These are phyloP conservation scores for Spodoptera litura DNA, from an alignment of 1,140 invertebrate genomes.

Conservation along the genomic window DNA sequence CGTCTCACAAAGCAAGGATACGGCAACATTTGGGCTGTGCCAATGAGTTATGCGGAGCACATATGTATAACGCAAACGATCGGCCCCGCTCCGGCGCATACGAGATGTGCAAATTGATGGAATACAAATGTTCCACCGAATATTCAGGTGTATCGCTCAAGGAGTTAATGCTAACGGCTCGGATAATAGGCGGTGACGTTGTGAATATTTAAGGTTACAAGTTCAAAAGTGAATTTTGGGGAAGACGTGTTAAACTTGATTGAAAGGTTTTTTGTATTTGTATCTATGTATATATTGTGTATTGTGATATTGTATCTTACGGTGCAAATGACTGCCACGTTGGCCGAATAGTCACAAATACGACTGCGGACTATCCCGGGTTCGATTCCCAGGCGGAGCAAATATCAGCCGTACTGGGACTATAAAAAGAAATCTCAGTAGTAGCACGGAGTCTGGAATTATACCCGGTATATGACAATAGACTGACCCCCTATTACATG, in stretches of 20 bases:
- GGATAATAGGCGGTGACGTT: conserved; percentile 7
- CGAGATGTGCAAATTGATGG: conserved; percentile 77
- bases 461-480: too few relatives aligned
- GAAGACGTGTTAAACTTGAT: neutral
- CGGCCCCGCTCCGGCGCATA: conserved; percentile 69
- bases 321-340: too few relatives aligned
- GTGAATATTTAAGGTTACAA: neutral
- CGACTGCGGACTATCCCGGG: too few relatives aligned
- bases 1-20: conserved; percentile 21
- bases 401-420: too few relatives aligned
- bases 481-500: too few relatives aligned
- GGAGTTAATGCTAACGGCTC: conserved; percentile 16
- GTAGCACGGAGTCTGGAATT: too few relatives aligned
- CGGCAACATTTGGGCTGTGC: conserved; percentile 29
- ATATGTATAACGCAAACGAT: conserved; percentile 74
- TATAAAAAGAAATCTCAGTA: too few relatives aligned
- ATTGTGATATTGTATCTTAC: too few relatives aligned
- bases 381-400: too few relatives aligned
- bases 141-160: conserved; percentile 42
- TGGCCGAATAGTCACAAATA: too few relatives aligned
- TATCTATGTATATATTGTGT: too few relatives aligned
- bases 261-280: too few relatives aligned
- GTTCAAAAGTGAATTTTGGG: neutral
- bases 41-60: conserved; percentile 72
- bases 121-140: conserved; percentile 67